Evolutionary conservation across 2,113 vertebrate genomes (phyloP), one percentile per base, ranked within the genome.

Genomic region (Ursus arctos): DNA sequence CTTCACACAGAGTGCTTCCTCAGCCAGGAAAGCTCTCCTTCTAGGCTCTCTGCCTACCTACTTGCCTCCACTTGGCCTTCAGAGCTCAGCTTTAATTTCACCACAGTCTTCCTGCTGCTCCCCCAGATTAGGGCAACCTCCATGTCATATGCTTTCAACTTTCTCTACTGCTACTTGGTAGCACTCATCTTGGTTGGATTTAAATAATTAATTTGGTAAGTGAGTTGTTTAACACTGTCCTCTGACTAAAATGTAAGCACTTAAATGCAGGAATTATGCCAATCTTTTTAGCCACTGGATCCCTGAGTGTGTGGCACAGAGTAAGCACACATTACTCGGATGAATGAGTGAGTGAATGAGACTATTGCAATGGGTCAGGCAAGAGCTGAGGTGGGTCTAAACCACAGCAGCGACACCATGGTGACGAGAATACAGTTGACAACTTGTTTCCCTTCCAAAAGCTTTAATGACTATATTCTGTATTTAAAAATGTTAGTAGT

Each of bases 191-290:
- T 55, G 71, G n/a, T 72, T 87, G 53, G 26, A 81, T 92, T 92
- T 72, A 92, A 88, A 65, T 95, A 43, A 72, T 53, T 36, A 79
- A 77, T 77, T 92, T 72, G 43, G 21, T 87, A 61, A 92, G 26
- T 69, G 36, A 47, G 15, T 74, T 72, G 26, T 72, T 92, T 81
- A 88, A 36, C 53, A 16, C 22, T 95, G 61, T 59, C 31, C 57
- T 33, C 4, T 10, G 47, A 26, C 28, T 80, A 67, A 95, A 80
- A 86, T 71, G 33, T 49, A 91, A 71, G 71, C 24, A 85, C 18
- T 49, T 59, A 36, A 31, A 31, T 63, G 24, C 51, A 88, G 72
- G n/a, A 74, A 65, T 82, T 53, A 33, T 14, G 19, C 65, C 36
- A 57, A 36, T 5, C 12, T 91, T 91, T 49, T 57, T 55, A 85